phyloP scores from a whole-genome alignment of 2,113 vertebrate species.

The Centropus unirufus region DNA sequence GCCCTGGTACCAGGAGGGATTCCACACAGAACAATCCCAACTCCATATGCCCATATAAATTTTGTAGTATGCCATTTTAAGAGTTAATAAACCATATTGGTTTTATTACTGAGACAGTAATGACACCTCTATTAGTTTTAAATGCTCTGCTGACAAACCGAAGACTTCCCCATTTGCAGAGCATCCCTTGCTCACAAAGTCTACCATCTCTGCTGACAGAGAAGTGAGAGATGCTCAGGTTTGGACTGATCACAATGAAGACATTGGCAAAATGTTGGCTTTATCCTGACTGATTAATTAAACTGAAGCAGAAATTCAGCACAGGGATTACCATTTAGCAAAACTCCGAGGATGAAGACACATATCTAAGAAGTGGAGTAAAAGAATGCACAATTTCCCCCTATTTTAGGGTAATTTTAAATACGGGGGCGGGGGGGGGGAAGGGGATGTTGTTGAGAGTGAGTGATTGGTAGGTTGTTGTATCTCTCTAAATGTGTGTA shows the following conservation, averaged over 20 bases:
- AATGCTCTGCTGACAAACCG: no score
- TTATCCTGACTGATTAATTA: neutral
- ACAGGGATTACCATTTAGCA: neutral
- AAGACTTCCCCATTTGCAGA: no score
- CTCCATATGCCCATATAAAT: no score
- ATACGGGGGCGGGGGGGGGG: neutral
- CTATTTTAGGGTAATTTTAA: neutral
- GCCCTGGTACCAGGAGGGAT: no score
- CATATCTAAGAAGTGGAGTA: neutral
- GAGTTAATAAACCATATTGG: no score
- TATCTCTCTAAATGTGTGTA: neutral
- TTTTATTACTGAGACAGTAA: no score
- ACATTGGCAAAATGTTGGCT: neutral
- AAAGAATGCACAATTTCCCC: neutral
- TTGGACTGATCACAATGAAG: neutral
- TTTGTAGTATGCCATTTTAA: no score
- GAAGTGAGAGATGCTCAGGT: neutral
- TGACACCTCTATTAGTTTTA: no score
- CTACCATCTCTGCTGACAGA: no score
- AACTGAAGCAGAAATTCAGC: neutral
- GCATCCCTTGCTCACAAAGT: no score
- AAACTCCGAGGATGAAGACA: neutral
- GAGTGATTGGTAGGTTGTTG: neutral
- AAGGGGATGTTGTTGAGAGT: neutral
- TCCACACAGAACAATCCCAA: no score